A percentile compares a stretch with the other conserved stretches of the same genome.
These are phyloP conservation scores for Sylvia atricapilla DNA, from an alignment of 2,113 vertebrate genomes.

Conservation along the genomic window DNA sequence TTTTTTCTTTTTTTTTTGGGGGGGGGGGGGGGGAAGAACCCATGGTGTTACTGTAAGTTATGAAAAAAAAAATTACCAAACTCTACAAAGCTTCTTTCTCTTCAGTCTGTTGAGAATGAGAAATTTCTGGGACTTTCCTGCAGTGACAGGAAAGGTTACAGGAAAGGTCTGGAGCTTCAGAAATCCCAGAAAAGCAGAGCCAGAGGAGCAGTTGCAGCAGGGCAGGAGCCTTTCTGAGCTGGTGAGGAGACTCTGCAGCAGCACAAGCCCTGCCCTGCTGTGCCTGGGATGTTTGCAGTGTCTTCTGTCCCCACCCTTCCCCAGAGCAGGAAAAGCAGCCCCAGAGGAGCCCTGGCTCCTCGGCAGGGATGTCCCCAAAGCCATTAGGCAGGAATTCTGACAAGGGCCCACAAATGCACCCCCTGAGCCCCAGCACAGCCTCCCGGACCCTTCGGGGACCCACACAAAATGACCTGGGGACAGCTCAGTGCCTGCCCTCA, in stretches of 20 bases:
- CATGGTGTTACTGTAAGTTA: neutral
- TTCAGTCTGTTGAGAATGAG: neutral
- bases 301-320: neutral
- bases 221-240: neutral
- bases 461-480: neutral
- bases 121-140: neutral
- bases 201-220: neutral
- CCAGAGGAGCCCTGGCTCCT: neutral
- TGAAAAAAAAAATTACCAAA: neutral
- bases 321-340: neutral
- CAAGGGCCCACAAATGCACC: neutral
- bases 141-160: no score
- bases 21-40: no score
- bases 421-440: neutral
- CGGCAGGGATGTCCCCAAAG: neutral
- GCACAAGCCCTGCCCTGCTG: neutral
- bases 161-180: neutral
- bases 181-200: neutral
- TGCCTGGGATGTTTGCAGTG: neutral
- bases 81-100: neutral
- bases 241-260: neutral
- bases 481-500: neutral
- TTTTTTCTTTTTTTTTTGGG: no score
- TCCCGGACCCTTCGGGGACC: neutral
- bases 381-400: neutral